Conservation (phyloP, 2,888 invertebrate genomes). For the Drosophila kuntzei region DNA sequence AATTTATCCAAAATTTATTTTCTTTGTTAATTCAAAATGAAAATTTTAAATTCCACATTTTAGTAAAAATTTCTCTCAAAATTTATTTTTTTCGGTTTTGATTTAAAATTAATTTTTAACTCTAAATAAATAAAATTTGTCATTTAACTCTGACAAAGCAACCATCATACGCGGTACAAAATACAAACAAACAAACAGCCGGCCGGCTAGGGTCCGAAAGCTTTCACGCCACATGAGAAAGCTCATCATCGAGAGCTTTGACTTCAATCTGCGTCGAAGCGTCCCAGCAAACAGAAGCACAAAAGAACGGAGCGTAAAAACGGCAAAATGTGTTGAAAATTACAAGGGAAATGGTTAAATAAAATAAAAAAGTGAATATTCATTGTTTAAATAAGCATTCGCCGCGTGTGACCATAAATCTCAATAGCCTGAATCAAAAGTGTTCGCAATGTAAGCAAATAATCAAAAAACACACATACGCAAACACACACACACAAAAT, state of each 20-base stretch:
- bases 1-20: too few relatives aligned
- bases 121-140: not conserved
- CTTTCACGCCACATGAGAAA: conserved; percentile 43
- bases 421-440: conserved; percentile 1
- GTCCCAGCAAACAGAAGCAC: conserved; percentile 45
- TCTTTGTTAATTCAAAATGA: too few relatives aligned
- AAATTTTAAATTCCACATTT: too few relatives aligned
- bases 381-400: conserved; percentile 36
- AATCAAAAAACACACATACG: conserved; percentile 12
- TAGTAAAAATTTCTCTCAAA: too few relatives aligned
- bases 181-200: conserved; percentile 33
- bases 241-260: conserved; percentile 23
- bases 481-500: conserved; percentile 2
- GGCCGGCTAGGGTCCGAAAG: conserved; percentile 35
- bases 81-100: too few relatives aligned
- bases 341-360: conserved; percentile 15
- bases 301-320: conserved; percentile 18
- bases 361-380: conserved; percentile 32
- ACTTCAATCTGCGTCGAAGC: conserved; percentile 59
- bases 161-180: conserved; percentile 30
- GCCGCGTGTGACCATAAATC: conserved; percentile 36
- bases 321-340: conserved; percentile 40
- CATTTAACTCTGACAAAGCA: not conserved
- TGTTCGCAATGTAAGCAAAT: conserved; percentile 61
- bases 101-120: too few relatives aligned